Percentiles rank a stretch among this genome's conserved stretches.
Conservation (phyloP, 2,113 vertebrate genomes). For the Xenopus borealis region DNA sequence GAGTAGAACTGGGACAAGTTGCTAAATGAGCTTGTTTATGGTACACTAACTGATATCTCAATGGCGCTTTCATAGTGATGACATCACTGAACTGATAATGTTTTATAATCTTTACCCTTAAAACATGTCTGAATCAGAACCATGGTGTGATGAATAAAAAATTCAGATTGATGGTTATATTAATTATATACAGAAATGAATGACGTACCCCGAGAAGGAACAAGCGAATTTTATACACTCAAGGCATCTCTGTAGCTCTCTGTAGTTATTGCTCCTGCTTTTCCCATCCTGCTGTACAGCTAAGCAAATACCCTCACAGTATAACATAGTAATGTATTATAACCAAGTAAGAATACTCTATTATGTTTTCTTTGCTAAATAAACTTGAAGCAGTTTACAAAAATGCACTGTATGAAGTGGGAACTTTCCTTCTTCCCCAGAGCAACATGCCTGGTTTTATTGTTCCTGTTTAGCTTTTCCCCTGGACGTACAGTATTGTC, state of each 20-base stretch:
- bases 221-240: no score
- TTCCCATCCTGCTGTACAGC: background rate
- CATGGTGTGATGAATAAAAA: no score
- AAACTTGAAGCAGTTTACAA: conserved; percentile 13
- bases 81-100: no score
- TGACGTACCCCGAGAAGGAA: no score
- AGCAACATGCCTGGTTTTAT: conserved; percentile 40
- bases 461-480: conserved; percentile 41
- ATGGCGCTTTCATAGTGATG: no score
- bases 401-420: conserved; percentile 14
- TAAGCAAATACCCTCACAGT: background rate
- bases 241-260: background rate
- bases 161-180: no score
- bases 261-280: background rate
- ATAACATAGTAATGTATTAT: background rate
- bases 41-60: no score
- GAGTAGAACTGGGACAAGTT: no score
- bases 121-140: no score
- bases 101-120: no score
- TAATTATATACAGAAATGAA: no score
- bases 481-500: conserved; percentile 44
- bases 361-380: conserved; percentile 8
- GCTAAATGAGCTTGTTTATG: no score
- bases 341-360: conserved; percentile 3
- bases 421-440: conserved; percentile 4